Evolutionary conservation across 2,113 vertebrate species (phyloP).

Genomic region (Castor canadensis): DNA sequence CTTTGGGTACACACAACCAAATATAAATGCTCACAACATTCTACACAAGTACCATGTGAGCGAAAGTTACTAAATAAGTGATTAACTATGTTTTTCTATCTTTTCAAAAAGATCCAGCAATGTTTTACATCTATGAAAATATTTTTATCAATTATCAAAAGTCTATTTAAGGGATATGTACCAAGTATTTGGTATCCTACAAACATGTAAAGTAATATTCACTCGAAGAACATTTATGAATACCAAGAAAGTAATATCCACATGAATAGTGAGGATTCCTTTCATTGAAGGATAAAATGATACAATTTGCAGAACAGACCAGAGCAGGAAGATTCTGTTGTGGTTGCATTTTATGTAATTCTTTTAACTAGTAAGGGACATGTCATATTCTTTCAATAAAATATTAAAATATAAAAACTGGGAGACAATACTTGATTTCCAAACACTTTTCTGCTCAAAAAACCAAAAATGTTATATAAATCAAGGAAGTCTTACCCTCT

Average conservation of each 20-base stretch:
- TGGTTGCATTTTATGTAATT: neutral
- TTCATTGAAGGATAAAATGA: conserved; percentile 5
- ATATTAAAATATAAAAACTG: conserved; percentile 6
- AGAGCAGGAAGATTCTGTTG: neutral
- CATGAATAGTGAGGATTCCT: neutral
- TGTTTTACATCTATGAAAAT: neutral
- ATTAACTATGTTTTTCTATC: neutral
- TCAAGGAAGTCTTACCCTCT: neutral
- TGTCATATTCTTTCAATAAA: conserved; percentile 3
- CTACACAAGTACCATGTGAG: neutral
- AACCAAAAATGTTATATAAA: neutral
- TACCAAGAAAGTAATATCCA: neutral
- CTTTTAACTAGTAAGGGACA: neutral
- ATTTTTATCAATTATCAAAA: neutral
- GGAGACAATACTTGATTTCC: neutral
- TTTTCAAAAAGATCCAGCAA: conserved; percentile 3
- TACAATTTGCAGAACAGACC: neutral
- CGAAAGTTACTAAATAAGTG: neutral
- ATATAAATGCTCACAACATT: accelerated
- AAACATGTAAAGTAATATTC: neutral
- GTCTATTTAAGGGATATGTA: neutral
- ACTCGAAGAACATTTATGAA: neutral
- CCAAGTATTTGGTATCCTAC: neutral
- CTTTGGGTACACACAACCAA: neutral
- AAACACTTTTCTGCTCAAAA: conserved; percentile 23